These are phyloP conservation scores for Amitus sp. DNA, from an alignment of 2,888 invertebrate species.

Conservation along the genomic window DNA sequence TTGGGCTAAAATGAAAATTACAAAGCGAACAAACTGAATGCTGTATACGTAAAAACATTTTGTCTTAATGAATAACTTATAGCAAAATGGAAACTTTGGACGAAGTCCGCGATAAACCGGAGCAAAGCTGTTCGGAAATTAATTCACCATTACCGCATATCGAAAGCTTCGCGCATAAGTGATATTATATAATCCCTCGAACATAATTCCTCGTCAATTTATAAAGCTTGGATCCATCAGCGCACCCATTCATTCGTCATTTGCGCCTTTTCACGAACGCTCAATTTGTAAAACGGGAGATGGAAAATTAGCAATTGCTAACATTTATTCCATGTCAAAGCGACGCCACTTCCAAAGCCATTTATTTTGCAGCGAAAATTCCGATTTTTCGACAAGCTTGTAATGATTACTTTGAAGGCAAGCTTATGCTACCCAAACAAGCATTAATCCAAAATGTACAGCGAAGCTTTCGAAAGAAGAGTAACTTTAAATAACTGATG, in stretches of 20 bases:
- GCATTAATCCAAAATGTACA: too few relatives aligned
- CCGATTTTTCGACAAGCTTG: not conserved
- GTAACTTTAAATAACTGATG: too few relatives aligned
- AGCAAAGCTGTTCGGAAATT: constrained; percentile 45
- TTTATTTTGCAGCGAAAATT: not conserved
- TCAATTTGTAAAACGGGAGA: constrained; percentile 25
- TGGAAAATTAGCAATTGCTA: constrained; percentile 27
- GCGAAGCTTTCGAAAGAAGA: too few relatives aligned
- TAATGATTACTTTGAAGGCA: too few relatives aligned
- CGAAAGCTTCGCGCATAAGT: constrained; percentile 34
- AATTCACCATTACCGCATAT: constrained; percentile 50
- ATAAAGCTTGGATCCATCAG: constrained; percentile 39
- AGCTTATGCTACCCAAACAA: too few relatives aligned
- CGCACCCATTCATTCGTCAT: constrained; percentile 28
- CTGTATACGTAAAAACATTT: not conserved
- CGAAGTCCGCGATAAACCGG: constrained; percentile 44
- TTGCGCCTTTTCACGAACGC: constrained; percentile 26
- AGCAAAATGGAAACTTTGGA: constrained; percentile 37
- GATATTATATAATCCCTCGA: constrained; percentile 47
- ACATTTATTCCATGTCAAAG: too few relatives aligned
- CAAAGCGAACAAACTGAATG: not conserved
- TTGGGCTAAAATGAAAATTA: constrained; percentile 32
- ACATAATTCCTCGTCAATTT: constrained; percentile 47
- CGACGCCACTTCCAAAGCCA: too few relatives aligned
- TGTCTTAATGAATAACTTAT: constrained; percentile 2